Evolutionary conservation across 92 coral and sea anemone species (phyloP).

Genomic region (Siderastrea siderea): DNA sequence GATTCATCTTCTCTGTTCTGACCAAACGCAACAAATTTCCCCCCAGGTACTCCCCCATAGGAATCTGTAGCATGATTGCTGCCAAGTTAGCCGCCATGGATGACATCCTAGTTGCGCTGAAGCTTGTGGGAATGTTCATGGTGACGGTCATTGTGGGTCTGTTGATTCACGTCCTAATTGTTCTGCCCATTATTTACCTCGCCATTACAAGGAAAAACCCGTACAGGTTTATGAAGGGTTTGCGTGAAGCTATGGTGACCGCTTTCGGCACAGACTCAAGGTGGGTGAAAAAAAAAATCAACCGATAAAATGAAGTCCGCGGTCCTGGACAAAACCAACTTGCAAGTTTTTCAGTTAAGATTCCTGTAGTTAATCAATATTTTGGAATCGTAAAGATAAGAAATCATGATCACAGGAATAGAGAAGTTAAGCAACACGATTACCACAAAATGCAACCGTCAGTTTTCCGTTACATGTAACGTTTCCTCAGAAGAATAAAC

Average conservation of each 20-base stretch:
- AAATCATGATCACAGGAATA: too few relatives aligned
- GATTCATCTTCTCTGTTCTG: background rate
- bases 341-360: too few relatives aligned
- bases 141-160: slow-evolving; percentile 82
- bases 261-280: slow-evolving; percentile 92
- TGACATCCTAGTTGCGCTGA: slow-evolving; percentile 66
- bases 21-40: background rate
- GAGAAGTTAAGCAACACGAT: too few relatives aligned
- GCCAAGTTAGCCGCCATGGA: slow-evolving; percentile 82
- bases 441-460: too few relatives aligned
- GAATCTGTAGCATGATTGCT: slow-evolving; percentile 89
- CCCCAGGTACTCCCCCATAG: slow-evolving; percentile 87
- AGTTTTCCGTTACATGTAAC: too few relatives aligned
- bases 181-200: slow-evolving; percentile 76
- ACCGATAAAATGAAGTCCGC: too few relatives aligned
- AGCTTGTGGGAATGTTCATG: slow-evolving; percentile 84
- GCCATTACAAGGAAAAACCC: slow-evolving; percentile 82
- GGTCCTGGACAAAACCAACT: too few relatives aligned
- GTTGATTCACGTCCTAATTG: slow-evolving; percentile 67
- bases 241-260: slow-evolving; percentile 91
- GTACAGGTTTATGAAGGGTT: slow-evolving; percentile 68
- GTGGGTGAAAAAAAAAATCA: slow-evolving; percentile 28
- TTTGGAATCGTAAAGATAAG: too few relatives aligned
- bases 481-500: too few relatives aligned
- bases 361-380: too few relatives aligned